Evolutionary conservation across 2,888 invertebrate species (phyloP), one percentile per base, ranked within the genome.

Genomic region (Hermodice carunculata): DNA sequence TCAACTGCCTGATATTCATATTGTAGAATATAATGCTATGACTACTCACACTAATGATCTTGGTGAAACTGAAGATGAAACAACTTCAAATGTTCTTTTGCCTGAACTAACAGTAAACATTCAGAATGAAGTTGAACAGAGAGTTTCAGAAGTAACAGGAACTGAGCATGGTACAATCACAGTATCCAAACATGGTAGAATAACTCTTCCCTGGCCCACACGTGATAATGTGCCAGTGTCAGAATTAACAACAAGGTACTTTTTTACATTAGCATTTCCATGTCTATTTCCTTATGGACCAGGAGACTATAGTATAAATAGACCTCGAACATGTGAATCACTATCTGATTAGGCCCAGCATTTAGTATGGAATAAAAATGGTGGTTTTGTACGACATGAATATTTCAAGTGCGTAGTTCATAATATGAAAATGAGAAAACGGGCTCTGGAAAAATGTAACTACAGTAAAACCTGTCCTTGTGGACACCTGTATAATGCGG

Each of bases 221-320:
- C 49, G 69, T 31, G 54, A 49, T n/a, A 66, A 65, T 19, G 19
- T 29, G 2, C 73, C 72, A 32, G 11, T 73, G 3, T 70, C 75
- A 29, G 75, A 73, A 64, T 72, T 70, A 22, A 72, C 71, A 52
- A 44, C 34, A 28, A 32, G 46, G 58, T 51, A 67, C 63, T 72
- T 70, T 37, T 75, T 73, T 29, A 61, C 68, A 14, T 24, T 69
- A n/a, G 65, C 69, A 3, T 75, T 74, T 62, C 72, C 74, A 8
- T 53, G 46, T 44, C 29, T 72, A 11, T 75, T 72, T 57, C 72
- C 74, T 19, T 64, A 57, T 67, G 74, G 63, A 1, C 26, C n/a
- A 22, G 71, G 61, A 8, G 76, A 76, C 61, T 76, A 66, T 66
- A 48, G 44, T 44, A 58, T 31, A 2, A 57, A 58, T 31, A 14